Evolutionary conservation across 2,888 invertebrate genomes (phyloP), one percentile per base, ranked within the genome.

Genomic region (Bimastos eiseni): DNA sequence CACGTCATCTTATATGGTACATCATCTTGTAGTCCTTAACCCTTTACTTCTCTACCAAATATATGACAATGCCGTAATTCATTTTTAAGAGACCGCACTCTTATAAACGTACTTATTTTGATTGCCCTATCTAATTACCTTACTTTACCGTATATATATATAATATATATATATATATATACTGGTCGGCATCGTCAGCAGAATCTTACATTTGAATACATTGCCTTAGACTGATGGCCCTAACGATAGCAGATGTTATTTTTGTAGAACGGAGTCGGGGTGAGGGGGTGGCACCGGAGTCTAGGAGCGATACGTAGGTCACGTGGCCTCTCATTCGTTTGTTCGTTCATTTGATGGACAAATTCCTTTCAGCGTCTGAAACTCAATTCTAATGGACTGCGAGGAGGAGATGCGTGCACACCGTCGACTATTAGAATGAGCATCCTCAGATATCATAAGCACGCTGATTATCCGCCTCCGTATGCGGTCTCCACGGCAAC

Each of bases 381-480:
- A 70, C 70, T n/a, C 70, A 70, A 70, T n/a, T 70, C 70, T 70
- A 70, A 70, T 70, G 70, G 30, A 70, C 70, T 11, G 70, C 5
- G 70, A 70, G n/a, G 70, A 70, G 70, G 49, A 21, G 49, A 55
- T 55, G 55, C 55, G 24, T 30, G 44, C 17, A 44, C 49, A 21
- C 21, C 70, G 70, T n/a, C 70, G 70, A 5, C 70, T 70, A n/a
- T 70, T 70, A 70, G 70, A 70, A 70, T n/a, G 70, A 70, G 30
- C 30, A 70, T 70, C 30, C n/a, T n/a, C 70, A n/a, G 70, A n/a
- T 70, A 70, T 70, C 70, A 70, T n/a, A 70, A n/a, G 70, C 70
- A 70, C 70, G 70, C 70, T 70, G 70, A 70, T 70, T 70, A 70
- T 70, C 70, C n/a, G 70, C n/a, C 70, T 30, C 70, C 70, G 70